A percentile compares a stretch with the other conserved stretches of the same genome.
phyloP scores from a whole-genome alignment of 2,888 invertebrate genomes.

The Autographa gamma region DNA sequence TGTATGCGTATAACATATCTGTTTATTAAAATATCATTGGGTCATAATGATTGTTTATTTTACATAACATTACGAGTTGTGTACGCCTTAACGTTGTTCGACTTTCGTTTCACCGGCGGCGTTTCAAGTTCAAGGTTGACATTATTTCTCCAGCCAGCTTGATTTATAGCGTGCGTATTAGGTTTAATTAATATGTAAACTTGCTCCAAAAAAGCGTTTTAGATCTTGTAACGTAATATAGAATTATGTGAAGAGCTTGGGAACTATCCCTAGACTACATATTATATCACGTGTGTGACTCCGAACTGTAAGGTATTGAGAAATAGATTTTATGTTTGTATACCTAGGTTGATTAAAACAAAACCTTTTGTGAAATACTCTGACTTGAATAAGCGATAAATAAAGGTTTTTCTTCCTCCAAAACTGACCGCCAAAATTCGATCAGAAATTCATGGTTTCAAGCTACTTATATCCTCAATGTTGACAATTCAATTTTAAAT shows the following conservation, averaged over 20 bases:
- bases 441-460: not conserved
- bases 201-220: not conserved
- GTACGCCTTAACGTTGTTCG: conserved; percentile 27
- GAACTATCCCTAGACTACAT: not conserved
- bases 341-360: too few species aligned
- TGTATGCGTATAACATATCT: too few species aligned
- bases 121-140: conserved; percentile 50
- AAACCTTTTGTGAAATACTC: too few species aligned
- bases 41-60: too few species aligned
- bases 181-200: conserved; percentile 1
- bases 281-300: not conserved
- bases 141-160: conserved; percentile 45
- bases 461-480: not conserved
- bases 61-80: not conserved
- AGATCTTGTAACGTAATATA: not conserved
- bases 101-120: conserved; percentile 17
- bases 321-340: too few species aligned
- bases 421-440: not conserved
- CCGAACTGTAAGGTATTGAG: too few species aligned
- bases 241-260: not conserved
- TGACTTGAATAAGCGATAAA: too few species aligned
- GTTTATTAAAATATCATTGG: too few species aligned
- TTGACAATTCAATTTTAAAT: conserved; percentile 1
- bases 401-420: not conserved
- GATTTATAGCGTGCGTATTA: conserved; percentile 38